phyloP scores from a whole-genome alignment of 2,888 invertebrate species.

The Erynnis tages region DNA sequence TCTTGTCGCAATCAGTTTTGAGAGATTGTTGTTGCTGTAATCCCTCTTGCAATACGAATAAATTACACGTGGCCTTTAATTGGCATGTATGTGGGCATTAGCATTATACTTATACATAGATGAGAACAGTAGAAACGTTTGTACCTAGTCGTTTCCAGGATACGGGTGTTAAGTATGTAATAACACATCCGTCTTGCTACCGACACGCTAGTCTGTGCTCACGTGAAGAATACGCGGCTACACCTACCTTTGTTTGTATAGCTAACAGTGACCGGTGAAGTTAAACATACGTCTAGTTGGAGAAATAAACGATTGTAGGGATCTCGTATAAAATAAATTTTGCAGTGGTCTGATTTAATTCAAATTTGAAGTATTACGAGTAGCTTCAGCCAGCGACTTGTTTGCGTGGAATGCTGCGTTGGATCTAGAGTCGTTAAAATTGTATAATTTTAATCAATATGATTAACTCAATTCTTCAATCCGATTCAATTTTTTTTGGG shows the following conservation, averaged over 20 bases:
- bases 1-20: slow-evolving; percentile 11
- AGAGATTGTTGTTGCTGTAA: slow-evolving; percentile 21
- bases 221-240: slow-evolving; percentile 41
- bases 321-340: no score
- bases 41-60: slow-evolving; percentile 23
- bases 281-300: background rate
- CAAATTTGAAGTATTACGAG: no score
- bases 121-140: slow-evolving; percentile 2
- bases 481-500: no score
- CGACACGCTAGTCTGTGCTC: slow-evolving; percentile 45
- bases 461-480: no score
- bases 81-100: slow-evolving; percentile 15
- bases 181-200: slow-evolving; percentile 43
- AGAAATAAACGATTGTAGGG: background rate
- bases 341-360: no score
- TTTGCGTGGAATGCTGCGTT: no score
- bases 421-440: no score
- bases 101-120: slow-evolving; percentile 10
- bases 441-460: no score
- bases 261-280: background rate
- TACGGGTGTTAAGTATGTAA: slow-evolving; percentile 52
- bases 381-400: no score
- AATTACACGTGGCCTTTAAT: slow-evolving; percentile 25
- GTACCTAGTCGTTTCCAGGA: slow-evolving; percentile 36
- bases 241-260: slow-evolving; percentile 1